phyloP scores from a whole-genome alignment of 1,140 invertebrate genomes.

The Hypsibius dujardini region DNA sequence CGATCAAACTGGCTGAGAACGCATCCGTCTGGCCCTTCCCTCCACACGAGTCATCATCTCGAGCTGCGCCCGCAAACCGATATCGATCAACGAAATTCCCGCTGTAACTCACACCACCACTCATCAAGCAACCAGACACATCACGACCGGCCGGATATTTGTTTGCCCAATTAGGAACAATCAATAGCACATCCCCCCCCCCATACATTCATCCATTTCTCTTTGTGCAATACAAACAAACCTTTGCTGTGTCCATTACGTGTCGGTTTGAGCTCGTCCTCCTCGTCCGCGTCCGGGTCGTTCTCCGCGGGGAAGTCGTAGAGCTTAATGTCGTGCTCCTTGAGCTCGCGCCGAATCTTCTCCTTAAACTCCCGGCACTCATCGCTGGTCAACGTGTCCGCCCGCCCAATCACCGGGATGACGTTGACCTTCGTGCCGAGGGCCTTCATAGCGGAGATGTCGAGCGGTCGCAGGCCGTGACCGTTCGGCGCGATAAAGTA shows the following conservation, averaged over 20 bases:
- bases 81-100: too few relatives aligned
- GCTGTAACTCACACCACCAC: too few relatives aligned
- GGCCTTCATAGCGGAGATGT: conserved; percentile 43
- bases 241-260: neutral
- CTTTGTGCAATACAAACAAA: neutral
- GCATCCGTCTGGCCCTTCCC: too few relatives aligned
- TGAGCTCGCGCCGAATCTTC: conserved; percentile 26
- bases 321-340: conserved; percentile 18
- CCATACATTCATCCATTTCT: neutral
- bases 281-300: conserved; percentile 23
- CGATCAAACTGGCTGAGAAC: too few relatives aligned
- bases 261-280: conserved; percentile 1
- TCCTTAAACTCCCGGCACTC: conserved; percentile 77
- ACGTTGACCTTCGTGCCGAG: conserved; percentile 46
- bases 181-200: too few relatives aligned
- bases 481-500: conserved; percentile 95
- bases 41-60: too few relatives aligned
- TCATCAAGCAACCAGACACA: too few relatives aligned
- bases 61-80: too few relatives aligned
- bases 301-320: conserved; percentile 21
- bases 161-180: too few relatives aligned
- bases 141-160: too few relatives aligned
- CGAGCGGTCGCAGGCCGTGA: conserved; percentile 51
- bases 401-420: conserved; percentile 45
- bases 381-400: conserved; percentile 44